Conservation (phyloP, 1,140 invertebrate species). For the Panagrolaimus sp. region DNA sequence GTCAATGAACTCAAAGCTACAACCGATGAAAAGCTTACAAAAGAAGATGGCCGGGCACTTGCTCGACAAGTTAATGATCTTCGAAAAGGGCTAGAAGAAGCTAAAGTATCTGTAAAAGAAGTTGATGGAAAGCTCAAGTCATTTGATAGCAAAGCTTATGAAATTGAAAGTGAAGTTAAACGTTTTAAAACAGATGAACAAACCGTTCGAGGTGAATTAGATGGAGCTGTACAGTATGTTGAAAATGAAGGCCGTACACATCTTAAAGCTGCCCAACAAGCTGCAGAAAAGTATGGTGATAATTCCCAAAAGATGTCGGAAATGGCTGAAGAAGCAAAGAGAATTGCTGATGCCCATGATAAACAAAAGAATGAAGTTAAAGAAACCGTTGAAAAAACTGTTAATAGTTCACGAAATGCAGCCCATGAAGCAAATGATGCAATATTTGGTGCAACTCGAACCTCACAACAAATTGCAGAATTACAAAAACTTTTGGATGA, state of each 20-base stretch:
- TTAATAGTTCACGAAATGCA: conserved; percentile 43
- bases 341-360: conserved; percentile 38
- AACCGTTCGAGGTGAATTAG: conserved; percentile 30
- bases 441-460: conserved; percentile 51
- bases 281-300: conserved; percentile 54
- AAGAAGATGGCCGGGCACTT: conserved; percentile 13
- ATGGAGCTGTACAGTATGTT: conserved; percentile 45
- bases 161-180: conserved; percentile 34
- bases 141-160: conserved; percentile 37
- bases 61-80: conserved; percentile 35
- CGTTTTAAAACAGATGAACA: conserved; percentile 36
- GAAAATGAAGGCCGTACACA: conserved; percentile 48
- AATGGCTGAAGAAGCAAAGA: conserved; percentile 45
- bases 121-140: conserved; percentile 39
- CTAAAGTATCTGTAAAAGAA: conserved; percentile 29
- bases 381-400: conserved; percentile 39
- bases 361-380: conserved; percentile 41
- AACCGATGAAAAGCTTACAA: conserved; percentile 41
- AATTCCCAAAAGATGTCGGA: conserved; percentile 43
- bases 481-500: conserved; percentile 38
- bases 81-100: conserved; percentile 35
- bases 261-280: conserved; percentile 39
- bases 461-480: conserved; percentile 38
- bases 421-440: conserved; percentile 52
- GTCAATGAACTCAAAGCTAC: conserved; percentile 41